A percentile compares a stretch with the other conserved stretches of the same genome.
These are phyloP conservation scores for Hozukius guyotensis DNA, from an alignment of 2,797 vertebrate genomes.

Conservation along the genomic window DNA sequence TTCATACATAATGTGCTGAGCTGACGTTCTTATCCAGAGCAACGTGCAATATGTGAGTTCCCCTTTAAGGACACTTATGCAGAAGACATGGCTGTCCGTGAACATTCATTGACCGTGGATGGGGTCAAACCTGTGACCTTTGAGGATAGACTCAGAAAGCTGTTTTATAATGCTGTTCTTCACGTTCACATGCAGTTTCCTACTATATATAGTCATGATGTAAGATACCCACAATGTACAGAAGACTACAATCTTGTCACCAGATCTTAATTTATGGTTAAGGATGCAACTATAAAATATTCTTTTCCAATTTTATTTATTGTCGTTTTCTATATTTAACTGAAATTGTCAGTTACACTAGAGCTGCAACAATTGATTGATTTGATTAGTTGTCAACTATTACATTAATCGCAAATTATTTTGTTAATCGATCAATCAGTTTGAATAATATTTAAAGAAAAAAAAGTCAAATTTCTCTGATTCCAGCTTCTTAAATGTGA, in stretches of 20 bases:
- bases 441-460: no score
- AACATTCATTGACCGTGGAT: not conserved
- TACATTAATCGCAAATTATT: no score
- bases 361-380: no score
- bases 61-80: constrained; percentile 17
- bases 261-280: not conserved
- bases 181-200: not conserved
- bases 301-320: not conserved
- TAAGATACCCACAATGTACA: not conserved
- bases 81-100: constrained; percentile 12
- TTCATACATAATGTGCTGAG: constrained; percentile 13
- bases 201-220: not conserved
- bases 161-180: not conserved
- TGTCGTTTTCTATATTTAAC: not conserved
- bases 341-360: no score
- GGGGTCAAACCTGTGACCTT: constrained; percentile 20
- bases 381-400: no score
- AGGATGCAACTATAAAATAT: not conserved
- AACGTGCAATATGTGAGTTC: not conserved
- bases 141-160: not conserved
- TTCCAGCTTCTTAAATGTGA: no score
- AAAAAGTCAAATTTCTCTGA: no score
- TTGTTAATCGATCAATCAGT: no score
- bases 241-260: not conserved
- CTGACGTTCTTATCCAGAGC: constrained; percentile 46